Percentiles rank a stretch among this genome's conserved stretches.
These are phyloP conservation scores for Syngnathus floridae DNA, from an alignment of 2,113 vertebrate species.

Conservation along the genomic window DNA sequence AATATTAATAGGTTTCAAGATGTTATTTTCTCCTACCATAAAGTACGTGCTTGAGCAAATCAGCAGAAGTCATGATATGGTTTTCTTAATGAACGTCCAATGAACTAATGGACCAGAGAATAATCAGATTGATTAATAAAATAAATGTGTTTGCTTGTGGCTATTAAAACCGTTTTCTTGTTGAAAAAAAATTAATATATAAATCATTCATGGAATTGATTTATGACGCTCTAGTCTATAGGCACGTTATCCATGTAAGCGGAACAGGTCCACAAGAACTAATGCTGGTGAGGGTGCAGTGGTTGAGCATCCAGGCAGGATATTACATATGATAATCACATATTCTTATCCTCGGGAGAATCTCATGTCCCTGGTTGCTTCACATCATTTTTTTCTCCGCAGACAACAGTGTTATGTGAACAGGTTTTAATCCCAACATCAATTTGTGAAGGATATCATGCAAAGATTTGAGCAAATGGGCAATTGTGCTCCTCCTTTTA, in stretches of 20 bases:
- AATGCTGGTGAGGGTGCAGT: neutral
- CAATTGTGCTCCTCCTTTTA: too few relatives aligned
- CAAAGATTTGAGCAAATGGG: too few relatives aligned
- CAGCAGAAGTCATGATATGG: neutral
- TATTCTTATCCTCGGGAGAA: constrained; percentile 34
- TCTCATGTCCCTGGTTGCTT: too few relatives aligned
- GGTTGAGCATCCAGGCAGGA: constrained; percentile 32
- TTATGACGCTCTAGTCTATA: neutral
- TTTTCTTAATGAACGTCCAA: neutral
- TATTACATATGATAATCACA: constrained; percentile 45
- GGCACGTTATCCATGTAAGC: neutral
- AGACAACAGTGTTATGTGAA: too few relatives aligned
- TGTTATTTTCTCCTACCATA: constrained; percentile 6
- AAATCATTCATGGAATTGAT: constrained; percentile 9
- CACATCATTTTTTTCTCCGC: too few relatives aligned
- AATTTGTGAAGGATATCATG: too few relatives aligned
- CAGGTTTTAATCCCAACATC: too few relatives aligned
- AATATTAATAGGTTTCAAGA: constrained; percentile 5
- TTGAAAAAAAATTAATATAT: neutral
- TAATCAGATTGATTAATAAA: neutral
- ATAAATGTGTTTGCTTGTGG: neutral
- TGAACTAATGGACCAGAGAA: constrained; percentile 2
- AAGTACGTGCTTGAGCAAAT: neutral
- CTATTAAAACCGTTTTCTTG: constrained; percentile 7
- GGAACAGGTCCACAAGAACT: neutral